Conservation (phyloP, 1,140 invertebrate genomes). For the Conus ventricosus region DNA sequence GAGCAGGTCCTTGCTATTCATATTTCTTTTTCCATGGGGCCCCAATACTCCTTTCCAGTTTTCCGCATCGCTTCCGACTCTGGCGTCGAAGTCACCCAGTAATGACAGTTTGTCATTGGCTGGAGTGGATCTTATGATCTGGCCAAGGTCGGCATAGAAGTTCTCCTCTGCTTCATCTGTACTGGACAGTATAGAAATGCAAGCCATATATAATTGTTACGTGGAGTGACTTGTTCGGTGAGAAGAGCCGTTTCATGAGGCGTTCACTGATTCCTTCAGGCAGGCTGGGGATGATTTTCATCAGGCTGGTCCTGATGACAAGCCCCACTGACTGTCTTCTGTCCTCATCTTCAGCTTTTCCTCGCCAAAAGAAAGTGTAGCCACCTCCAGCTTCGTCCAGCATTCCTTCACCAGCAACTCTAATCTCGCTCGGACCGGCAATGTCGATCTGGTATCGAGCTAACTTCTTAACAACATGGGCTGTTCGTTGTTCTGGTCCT, state of each 20-base stretch:
- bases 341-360: conserved; percentile 18
- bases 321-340: conserved; percentile 33
- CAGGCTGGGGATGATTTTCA: background rate
- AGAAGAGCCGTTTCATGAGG: conserved; percentile 34
- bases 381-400: conserved; percentile 20
- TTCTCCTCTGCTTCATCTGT: conserved; percentile 13
- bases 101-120: too few relatives aligned
- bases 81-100: too few relatives aligned
- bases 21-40: too few relatives aligned
- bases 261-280: conserved; percentile 25
- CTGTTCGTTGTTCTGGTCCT: conserved; percentile 18
- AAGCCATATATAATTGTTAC: conserved; percentile 29
- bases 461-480: conserved; percentile 28
- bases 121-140: too few relatives aligned
- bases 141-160: too few relatives aligned
- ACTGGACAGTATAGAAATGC: conserved; percentile 34
- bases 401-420: conserved; percentile 31
- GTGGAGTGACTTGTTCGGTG: background rate
- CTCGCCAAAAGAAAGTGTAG: conserved; percentile 43
- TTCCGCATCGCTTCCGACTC: too few relatives aligned
- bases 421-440: conserved; percentile 35
- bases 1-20: too few relatives aligned
- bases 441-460: conserved; percentile 40
- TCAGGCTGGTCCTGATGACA: conserved; percentile 27
- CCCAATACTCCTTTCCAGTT: too few relatives aligned